Evolutionary conservation across 2,113 vertebrate genomes (phyloP).

Genomic region (Paralichthys olivaceus): DNA sequence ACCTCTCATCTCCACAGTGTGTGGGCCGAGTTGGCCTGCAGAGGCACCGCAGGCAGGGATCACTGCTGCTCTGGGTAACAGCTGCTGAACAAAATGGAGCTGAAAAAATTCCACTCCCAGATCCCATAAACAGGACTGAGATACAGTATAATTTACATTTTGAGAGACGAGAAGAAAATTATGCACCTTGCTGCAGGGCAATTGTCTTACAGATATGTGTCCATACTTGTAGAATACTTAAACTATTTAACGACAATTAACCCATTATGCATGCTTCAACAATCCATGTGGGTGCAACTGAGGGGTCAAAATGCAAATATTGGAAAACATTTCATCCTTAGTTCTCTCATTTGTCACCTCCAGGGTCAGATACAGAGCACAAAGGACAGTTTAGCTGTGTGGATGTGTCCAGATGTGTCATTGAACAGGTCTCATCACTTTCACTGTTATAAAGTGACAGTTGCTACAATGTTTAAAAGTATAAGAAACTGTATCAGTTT

Average conservation of each 20-base stretch:
- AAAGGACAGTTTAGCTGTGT: not conserved
- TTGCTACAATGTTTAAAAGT: conserved; percentile 15
- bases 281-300: not conserved
- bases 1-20: conserved; percentile 53
- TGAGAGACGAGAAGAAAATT: conserved; percentile 5
- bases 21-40: conserved; percentile 53
- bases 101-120: conserved; percentile 43
- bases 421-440: conserved; percentile 2
- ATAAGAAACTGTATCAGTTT: conserved; percentile 7
- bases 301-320: conserved; percentile 7
- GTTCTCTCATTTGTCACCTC: conserved; percentile 1
- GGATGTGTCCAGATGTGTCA: not conserved
- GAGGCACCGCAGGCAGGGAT: conserved; percentile 35
- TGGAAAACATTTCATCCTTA: conserved; percentile 6
- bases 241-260: conserved; percentile 1
- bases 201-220: not conserved
- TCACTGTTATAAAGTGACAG: conserved; percentile 1
- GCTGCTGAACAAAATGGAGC: conserved; percentile 54
- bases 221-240: conserved; percentile 6
- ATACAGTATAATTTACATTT: conserved; percentile 42
- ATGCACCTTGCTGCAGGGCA: conserved; percentile 28
- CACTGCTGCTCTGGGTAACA: conserved; percentile 59
- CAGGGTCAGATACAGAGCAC: not conserved
- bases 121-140: conserved; percentile 48
- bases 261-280: not conserved